Evolutionary conservation across 2,888 invertebrate species (phyloP), one percentile per base, ranked within the genome.

Genomic region (Neoscelio sp.): DNA sequence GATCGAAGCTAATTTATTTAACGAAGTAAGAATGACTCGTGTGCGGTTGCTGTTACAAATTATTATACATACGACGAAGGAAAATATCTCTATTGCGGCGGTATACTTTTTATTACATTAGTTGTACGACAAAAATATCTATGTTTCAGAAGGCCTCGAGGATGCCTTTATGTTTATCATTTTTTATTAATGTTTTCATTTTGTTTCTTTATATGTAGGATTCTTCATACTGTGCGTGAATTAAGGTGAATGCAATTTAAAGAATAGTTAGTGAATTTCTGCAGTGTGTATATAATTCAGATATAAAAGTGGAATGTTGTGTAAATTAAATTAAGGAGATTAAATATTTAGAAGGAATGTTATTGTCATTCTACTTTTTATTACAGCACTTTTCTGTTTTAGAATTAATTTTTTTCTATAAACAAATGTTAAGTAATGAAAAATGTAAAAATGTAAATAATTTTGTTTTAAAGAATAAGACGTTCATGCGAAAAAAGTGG

Each of bases 111-210:
- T 60, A n/a, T n/a, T 73, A 58, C 78, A 64, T 54, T 68, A 74
- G n/a, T 78, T 64, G 68, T 68, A 74, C 64, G 68, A 78, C 67
- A 78, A 78, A 75, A 79, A 79, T 79, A 79, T 71, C 74, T 76
- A 79, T 79, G 65, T 79, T 75, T 79, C 62, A 67, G 79, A 79
- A 79, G 75, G 79, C 79, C 79, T 75, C 75, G 79, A 79, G 67
- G 79, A 79, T 79, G 79, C 75, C 79, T 79, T 50, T 23, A 15
- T 28, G 18, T n/a, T n/a, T n/a, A n/a, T n/a, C n/a, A 28, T 35
- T 71, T 50, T 28, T 13, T 44, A 38, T 56, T 68, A 64, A 56
- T 62, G 33, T 52, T 78, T 70, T 56, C 30, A 62, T 62, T 48
- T 60, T 50, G n/a, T 50, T 26, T 8, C 52, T 65, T 17, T 20